phyloP scores from a whole-genome alignment of 2,113 vertebrate genomes.

The Caracal caracal region DNA sequence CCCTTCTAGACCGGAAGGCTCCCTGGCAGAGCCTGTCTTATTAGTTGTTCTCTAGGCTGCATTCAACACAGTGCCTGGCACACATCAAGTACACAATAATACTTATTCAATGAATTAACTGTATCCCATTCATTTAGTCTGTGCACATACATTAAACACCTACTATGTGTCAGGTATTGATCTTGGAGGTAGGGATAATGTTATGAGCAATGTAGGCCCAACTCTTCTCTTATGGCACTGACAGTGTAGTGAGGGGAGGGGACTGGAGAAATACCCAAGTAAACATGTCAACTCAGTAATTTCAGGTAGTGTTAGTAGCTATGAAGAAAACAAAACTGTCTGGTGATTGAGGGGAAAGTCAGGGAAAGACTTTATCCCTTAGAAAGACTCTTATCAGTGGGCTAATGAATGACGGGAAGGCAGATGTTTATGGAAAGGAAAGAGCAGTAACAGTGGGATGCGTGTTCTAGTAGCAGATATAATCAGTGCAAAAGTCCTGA shows the following conservation, averaged over 20 bases:
- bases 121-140: neutral
- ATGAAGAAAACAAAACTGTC: constrained; percentile 9
- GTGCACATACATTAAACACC: neutral
- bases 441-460: neutral
- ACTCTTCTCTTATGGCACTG: neutral
- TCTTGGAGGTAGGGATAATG: neutral
- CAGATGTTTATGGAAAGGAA: neutral
- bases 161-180: neutral
- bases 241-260: neutral
- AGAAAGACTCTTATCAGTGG: neutral
- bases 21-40: neutral
- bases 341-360: neutral
- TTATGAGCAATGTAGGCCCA: neutral
- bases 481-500: neutral
- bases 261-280: neutral
- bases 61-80: neutral
- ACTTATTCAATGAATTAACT: neutral
- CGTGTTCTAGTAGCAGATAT: neutral
- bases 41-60: neutral
- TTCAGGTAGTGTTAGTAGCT: neutral
- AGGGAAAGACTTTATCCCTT: neutral
- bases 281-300: neutral
- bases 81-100: neutral
- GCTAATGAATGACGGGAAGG: neutral
- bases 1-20: neutral